phyloP scores from a whole-genome alignment of 2,113 vertebrate genomes.

The Percina caprodes region DNA sequence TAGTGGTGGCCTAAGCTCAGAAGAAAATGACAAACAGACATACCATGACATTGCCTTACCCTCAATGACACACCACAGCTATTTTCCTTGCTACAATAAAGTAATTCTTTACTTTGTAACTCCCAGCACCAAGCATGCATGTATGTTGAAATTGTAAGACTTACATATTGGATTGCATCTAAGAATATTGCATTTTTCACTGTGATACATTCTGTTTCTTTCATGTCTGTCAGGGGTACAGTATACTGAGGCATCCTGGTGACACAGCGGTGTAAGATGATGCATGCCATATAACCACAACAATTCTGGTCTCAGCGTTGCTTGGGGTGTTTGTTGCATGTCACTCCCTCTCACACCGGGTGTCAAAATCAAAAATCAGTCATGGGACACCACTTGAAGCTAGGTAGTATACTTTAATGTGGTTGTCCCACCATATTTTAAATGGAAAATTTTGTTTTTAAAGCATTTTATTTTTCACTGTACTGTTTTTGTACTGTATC shows the following conservation, averaged over 20 bases:
- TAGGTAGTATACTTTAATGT: neutral
- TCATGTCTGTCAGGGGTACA: constrained; percentile 3
- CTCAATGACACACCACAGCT: constrained; percentile 35
- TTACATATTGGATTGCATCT: neutral
- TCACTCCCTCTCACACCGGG: neutral
- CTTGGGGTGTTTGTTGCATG: neutral
- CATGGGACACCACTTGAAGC: neutral
- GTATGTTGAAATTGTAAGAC: neutral
- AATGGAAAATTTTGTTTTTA: constrained; percentile 1
- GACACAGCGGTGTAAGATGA: neutral
- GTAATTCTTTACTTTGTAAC: constrained; percentile 9
- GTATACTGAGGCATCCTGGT: neutral
- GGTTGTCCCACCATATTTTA: neutral
- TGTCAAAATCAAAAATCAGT: constrained; percentile 2
- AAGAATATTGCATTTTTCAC: neutral
- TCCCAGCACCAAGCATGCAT: neutral
- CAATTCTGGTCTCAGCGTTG: neutral
- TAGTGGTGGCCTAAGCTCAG: constrained; percentile 2
- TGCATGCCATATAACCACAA: neutral
- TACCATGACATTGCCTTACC: constrained; percentile 6
- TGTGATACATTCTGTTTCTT: neutral
- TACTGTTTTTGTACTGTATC: neutral
- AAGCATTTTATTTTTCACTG: neutral
- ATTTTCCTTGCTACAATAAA: constrained; percentile 14
- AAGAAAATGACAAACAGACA: constrained; percentile 32